Evolutionary conservation across 2,888 invertebrate species (phyloP).

Genomic region (Mystacides longicornis): DNA sequence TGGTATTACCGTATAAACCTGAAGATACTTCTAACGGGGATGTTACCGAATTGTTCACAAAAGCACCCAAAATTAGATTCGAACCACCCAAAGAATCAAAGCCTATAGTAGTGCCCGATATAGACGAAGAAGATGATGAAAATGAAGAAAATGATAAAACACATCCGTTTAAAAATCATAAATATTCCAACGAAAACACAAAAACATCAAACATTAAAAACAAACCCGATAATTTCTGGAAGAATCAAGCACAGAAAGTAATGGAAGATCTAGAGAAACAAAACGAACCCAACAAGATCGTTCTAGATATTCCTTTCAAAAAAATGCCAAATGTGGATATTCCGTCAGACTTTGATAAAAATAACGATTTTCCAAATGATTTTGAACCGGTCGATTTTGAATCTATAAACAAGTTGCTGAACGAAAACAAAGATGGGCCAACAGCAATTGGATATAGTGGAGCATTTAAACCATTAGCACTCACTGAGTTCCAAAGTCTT

Average conservation of each 20-base stretch:
- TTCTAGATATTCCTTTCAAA: slow-evolving; percentile 26
- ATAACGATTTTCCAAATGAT: neutral
- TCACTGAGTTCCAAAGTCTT: neutral
- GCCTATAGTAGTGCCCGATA: slow-evolving; percentile 3
- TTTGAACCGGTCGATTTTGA: neutral
- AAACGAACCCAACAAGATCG: slow-evolving; percentile 17
- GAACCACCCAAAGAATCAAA: slow-evolving; percentile 30
- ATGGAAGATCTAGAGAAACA: slow-evolving; percentile 16
- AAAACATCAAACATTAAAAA: neutral
- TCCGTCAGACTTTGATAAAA: slow-evolving; percentile 2
- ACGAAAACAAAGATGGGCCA: neutral
- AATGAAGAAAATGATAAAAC: slow-evolving; percentile 4
- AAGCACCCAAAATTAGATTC: slow-evolving; percentile 55
- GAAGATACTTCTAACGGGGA: slow-evolving; percentile 47
- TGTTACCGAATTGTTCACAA: slow-evolving; percentile 58
- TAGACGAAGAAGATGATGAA: slow-evolving; percentile 5
- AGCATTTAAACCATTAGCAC: neutral
- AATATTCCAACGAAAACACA: slow-evolving; percentile 29
- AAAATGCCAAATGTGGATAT: slow-evolving; percentile 24
- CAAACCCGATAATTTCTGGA: slow-evolving; percentile 14
- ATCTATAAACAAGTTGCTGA: neutral
- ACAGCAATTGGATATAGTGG: slow-evolving; percentile 20
- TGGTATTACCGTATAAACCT: slow-evolving; percentile 59
- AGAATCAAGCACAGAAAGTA: slow-evolving; percentile 12
- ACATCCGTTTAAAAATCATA: slow-evolving; percentile 30